These are phyloP conservation scores for Panurus biarmicus DNA, from an alignment of 2,113 vertebrate genomes.

Conservation along the genomic window DNA sequence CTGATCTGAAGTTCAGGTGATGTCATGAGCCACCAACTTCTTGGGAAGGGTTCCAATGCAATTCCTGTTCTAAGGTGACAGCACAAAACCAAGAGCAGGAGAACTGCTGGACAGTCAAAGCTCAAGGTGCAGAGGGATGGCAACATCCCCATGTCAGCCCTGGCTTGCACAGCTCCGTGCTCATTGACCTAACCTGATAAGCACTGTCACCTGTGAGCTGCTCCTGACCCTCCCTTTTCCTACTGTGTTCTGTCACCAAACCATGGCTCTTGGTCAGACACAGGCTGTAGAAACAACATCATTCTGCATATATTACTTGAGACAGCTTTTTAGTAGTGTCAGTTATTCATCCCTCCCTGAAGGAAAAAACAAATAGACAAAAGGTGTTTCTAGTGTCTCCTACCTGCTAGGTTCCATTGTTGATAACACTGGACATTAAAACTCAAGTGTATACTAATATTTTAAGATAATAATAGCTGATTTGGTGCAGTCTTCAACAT, in stretches of 20 bases:
- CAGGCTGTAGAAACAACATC: background rate
- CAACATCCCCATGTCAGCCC: background rate
- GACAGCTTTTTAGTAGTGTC: background rate
- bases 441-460: background rate
- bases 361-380: background rate
- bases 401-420: background rate
- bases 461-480: background rate
- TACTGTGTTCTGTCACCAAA: background rate
- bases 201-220: background rate
- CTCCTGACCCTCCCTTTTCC: background rate
- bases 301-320: background rate
- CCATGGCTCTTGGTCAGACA: background rate
- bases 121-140: background rate
- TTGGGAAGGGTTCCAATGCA: background rate
- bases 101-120: background rate
- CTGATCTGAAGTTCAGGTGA: background rate
- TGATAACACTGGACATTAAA: background rate
- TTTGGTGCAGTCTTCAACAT: background rate
- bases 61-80: background rate
- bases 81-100: background rate
- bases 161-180: background rate
- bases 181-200: background rate
- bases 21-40: background rate
- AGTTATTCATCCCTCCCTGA: background rate
- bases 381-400: background rate